A percentile compares a stretch with the other conserved stretches of the same genome.
These are phyloP conservation scores for Fregetta grallaria DNA, from an alignment of 2,113 vertebrate genomes.

Conservation along the genomic window DNA sequence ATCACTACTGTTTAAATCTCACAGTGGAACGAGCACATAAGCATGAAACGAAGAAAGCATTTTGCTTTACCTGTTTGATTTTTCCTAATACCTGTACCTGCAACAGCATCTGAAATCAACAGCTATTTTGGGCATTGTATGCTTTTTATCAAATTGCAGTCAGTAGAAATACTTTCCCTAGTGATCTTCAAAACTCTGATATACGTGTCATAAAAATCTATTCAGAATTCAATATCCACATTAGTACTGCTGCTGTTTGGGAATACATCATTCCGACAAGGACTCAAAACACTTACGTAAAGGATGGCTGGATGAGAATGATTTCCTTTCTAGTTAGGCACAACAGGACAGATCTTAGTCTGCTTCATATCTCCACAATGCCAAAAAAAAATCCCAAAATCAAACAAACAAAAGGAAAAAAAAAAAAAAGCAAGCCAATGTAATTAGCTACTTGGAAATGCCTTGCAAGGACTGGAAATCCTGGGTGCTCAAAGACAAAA, in stretches of 20 bases:
- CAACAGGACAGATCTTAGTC: background rate
- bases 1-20: background rate
- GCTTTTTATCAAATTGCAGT: slow-evolving; percentile 33
- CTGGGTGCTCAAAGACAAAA: background rate
- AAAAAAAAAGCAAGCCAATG: background rate
- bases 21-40: background rate
- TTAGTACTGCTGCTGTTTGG: background rate
- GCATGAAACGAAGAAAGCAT: background rate
- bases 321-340: slow-evolving; percentile 33
- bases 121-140: background rate
- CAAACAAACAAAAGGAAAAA: background rate
- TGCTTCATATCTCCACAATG: background rate
- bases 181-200: slow-evolving; percentile 21
- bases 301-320: slow-evolving; percentile 6
- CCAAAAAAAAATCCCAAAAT: background rate
- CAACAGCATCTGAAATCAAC: background rate
- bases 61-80: background rate
- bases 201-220: slow-evolving; percentile 34
- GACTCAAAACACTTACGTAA: background rate
- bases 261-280: slow-evolving; percentile 6
- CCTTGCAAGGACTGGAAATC: background rate
- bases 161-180: background rate
- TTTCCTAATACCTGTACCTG: background rate
- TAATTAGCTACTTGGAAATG: background rate
- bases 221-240: slow-evolving; percentile 50